A percentile compares a stretch with the other conserved stretches of the same genome.
phyloP scores from a whole-genome alignment of 1,140 invertebrate species.

The Calephelis nemesis region DNA sequence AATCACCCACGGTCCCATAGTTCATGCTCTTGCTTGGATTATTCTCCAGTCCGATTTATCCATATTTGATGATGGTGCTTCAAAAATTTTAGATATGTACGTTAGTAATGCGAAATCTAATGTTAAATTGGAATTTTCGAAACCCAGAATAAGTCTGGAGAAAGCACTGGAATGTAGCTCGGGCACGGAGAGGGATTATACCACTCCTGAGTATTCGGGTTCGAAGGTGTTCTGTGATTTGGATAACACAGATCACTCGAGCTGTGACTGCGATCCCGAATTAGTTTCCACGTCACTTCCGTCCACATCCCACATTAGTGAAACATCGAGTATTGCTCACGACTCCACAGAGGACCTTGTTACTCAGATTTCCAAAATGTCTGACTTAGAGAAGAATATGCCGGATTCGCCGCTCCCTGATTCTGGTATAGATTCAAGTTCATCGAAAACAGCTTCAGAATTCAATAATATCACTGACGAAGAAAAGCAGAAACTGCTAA shows the following conservation, averaged over 20 bases:
- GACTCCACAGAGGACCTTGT: constrained; percentile 79
- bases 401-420: constrained; percentile 75
- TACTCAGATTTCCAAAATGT: constrained; percentile 54
- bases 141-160: constrained; percentile 83
- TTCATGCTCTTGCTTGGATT: constrained; percentile 92
- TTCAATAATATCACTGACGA: constrained; percentile 93
- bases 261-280: constrained; percentile 76
- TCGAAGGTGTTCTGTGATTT: constrained; percentile 56
- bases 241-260: constrained; percentile 69
- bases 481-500: constrained; percentile 89
- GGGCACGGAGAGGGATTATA: constrained; percentile 64
- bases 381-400: constrained; percentile 51
- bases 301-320: constrained; percentile 76
- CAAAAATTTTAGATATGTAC: constrained; percentile 88
- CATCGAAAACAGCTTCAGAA: constrained; percentile 54
- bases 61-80: constrained; percentile 86
- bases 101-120: constrained; percentile 74
- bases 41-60: constrained; percentile 89
- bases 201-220: constrained; percentile 62
- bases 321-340: constrained; percentile 68
- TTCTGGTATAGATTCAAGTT: constrained; percentile 69
- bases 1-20: constrained; percentile 92
- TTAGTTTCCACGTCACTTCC: constrained; percentile 73
- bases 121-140: constrained; percentile 73
- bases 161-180: constrained; percentile 79